phyloP scores from a whole-genome alignment of 2,888 invertebrate genomes.

The Timandra comae region DNA sequence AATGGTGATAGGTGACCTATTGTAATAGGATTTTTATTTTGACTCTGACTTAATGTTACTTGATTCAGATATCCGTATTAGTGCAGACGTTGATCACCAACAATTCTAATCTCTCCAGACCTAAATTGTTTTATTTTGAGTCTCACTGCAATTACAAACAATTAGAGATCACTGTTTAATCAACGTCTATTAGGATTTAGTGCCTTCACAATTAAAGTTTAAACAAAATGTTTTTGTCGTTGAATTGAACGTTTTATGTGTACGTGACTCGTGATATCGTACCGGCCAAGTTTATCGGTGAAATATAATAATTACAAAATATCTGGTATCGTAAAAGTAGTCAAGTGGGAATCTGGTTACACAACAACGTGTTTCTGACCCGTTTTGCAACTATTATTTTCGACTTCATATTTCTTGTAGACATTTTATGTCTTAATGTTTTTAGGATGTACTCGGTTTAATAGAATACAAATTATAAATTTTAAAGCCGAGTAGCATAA shows the following conservation, averaged over 20 bases:
- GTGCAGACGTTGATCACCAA: no score
- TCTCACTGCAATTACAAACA: slow-evolving; percentile 13
- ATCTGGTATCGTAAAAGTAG: slow-evolving; percentile 13
- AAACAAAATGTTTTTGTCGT: no score
- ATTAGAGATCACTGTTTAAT: slow-evolving; percentile 16
- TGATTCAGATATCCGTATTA: no score
- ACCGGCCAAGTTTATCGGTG: slow-evolving; percentile 5
- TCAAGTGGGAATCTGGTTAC: slow-evolving; percentile 6
- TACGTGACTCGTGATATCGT: slow-evolving; percentile 12
- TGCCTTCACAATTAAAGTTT: slow-evolving; percentile 5
- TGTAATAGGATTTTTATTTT: no score
- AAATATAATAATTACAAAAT: slow-evolving; percentile 10
- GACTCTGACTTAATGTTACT: no score
- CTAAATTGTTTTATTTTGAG: slow-evolving; percentile 22
- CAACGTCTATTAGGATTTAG: slow-evolving; percentile 18
- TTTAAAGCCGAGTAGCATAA: no score
- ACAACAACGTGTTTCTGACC: slow-evolving; percentile 7
- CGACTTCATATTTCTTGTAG: no score
- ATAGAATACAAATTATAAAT: no score
- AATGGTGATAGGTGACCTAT: no score
- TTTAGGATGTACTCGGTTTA: no score
- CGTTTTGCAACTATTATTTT: slow-evolving; percentile 5
- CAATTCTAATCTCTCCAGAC: slow-evolving; percentile 8
- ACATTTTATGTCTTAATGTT: no score
- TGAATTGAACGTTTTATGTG: slow-evolving; percentile 2